Evolutionary conservation across 1,140 invertebrate genomes (phyloP).

Genomic region (Asobara japonica): DNA sequence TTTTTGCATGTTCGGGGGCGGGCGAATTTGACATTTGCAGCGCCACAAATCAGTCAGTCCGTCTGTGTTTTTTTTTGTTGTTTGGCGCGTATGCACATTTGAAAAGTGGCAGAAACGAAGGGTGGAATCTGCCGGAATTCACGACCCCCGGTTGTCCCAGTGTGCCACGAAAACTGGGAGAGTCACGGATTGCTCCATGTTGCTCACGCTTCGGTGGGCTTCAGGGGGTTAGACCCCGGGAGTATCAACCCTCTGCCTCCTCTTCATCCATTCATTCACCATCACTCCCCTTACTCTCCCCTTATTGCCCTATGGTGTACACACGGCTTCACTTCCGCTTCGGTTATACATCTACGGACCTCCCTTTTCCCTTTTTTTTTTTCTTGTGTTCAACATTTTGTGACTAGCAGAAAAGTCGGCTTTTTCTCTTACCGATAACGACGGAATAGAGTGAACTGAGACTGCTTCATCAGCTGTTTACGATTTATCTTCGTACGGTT

Average conservation of each 20-base stretch:
- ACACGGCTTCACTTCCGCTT: background rate
- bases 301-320: constrained; percentile 4
- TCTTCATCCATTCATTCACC: background rate
- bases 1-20: background rate
- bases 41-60: constrained; percentile 5
- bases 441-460: constrained; percentile 7
- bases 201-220: constrained; percentile 20
- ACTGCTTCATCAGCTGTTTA: constrained; percentile 34
- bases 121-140: constrained; percentile 16
- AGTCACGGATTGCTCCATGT: constrained; percentile 27
- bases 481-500: constrained; percentile 22
- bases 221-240: background rate
- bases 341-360: background rate
- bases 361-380: background rate
- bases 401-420: background rate
- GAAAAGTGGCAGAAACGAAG: constrained; percentile 13
- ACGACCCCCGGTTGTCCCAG: background rate
- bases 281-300: background rate
- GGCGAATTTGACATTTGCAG: background rate
- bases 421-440: constrained; percentile 4
- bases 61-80: background rate
- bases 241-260: background rate
- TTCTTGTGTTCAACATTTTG: background rate
- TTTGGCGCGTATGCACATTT: background rate
- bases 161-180: constrained; percentile 11